phyloP scores from a whole-genome alignment of 2,888 invertebrate genomes.

The Rhingia campestris region DNA sequence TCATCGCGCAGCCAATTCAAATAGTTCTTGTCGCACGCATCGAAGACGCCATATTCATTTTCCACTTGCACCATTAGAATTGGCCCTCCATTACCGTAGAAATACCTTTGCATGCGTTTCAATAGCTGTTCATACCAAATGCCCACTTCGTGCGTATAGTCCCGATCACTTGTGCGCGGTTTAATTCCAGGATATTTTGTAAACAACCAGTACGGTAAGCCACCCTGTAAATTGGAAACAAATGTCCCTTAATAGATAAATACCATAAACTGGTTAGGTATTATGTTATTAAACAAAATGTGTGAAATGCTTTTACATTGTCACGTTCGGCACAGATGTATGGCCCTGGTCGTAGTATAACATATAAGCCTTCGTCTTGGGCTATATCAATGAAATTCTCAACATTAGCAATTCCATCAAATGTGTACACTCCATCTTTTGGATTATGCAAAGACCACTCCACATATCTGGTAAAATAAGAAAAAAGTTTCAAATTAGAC shows the following conservation, averaged over 20 bases:
- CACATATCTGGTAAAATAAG: slow-evolving; percentile 85
- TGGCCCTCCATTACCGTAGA: slow-evolving; percentile 90
- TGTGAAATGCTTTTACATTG: slow-evolving; percentile 83
- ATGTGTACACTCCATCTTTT: slow-evolving; percentile 86
- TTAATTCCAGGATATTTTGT: slow-evolving; percentile 84
- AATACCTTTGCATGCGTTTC: slow-evolving; percentile 82
- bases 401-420: slow-evolving; percentile 87
- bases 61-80: slow-evolving; percentile 93
- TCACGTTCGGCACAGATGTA: slow-evolving; percentile 97
- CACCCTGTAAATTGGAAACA: slow-evolving; percentile 85
- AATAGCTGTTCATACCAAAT: slow-evolving; percentile 85
- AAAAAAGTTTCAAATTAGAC: not conserved
- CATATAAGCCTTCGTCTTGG: slow-evolving; percentile 90
- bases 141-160: slow-evolving; percentile 84
- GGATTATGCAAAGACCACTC: slow-evolving; percentile 95
- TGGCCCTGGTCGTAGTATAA: slow-evolving; percentile 93
- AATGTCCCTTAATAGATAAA: not conserved
- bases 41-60: slow-evolving; percentile 95
- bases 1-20: slow-evolving; percentile 87
- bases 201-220: slow-evolving; percentile 90
- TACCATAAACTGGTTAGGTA: too few species aligned
- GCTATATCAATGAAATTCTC: slow-evolving; percentile 88
- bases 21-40: slow-evolving; percentile 88
- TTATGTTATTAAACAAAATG: slow-evolving; percentile 5
- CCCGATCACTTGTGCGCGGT: slow-evolving; percentile 86